Evolutionary conservation across 2,797 vertebrate genomes (phyloP).

Genomic region (Yasuhikotakia modesta): DNA sequence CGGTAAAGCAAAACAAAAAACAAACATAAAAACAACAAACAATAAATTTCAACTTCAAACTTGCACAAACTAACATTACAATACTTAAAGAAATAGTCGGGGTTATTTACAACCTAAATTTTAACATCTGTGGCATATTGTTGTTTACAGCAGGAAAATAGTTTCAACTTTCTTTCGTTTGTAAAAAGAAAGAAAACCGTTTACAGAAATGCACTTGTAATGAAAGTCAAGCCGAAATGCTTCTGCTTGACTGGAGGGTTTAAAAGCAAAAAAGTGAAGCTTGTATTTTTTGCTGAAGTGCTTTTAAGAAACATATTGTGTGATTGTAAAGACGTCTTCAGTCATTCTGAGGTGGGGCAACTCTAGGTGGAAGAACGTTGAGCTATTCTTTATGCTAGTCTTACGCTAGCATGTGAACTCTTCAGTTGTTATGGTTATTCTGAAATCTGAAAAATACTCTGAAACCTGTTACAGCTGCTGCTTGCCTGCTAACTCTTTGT

Average conservation of each 20-base stretch:
- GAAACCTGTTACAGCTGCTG: background rate
- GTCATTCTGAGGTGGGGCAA: background rate
- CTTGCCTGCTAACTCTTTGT: background rate
- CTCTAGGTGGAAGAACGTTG: background rate
- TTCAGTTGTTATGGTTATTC: too few relatives aligned
- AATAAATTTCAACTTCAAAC: slow-evolving; percentile 15
- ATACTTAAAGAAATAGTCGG: background rate
- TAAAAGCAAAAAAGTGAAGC: background rate
- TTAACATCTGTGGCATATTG: slow-evolving; percentile 8
- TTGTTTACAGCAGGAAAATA: background rate
- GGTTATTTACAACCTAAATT: background rate
- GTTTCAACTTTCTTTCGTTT: background rate
- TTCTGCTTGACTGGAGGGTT: background rate
- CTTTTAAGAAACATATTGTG: background rate
- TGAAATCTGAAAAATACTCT: too few relatives aligned
- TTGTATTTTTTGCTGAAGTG: background rate
- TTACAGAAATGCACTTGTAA: background rate
- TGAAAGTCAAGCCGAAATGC: background rate
- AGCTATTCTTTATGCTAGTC: too few relatives aligned
- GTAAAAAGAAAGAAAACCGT: background rate
- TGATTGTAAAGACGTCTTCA: background rate
- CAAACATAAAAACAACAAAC: background rate
- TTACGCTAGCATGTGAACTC: too few relatives aligned
- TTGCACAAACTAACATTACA: slow-evolving; percentile 2
- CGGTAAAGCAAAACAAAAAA: background rate